phyloP scores from a whole-genome alignment of 2,797 vertebrate genomes.

The Hippocampus kuda region DNA sequence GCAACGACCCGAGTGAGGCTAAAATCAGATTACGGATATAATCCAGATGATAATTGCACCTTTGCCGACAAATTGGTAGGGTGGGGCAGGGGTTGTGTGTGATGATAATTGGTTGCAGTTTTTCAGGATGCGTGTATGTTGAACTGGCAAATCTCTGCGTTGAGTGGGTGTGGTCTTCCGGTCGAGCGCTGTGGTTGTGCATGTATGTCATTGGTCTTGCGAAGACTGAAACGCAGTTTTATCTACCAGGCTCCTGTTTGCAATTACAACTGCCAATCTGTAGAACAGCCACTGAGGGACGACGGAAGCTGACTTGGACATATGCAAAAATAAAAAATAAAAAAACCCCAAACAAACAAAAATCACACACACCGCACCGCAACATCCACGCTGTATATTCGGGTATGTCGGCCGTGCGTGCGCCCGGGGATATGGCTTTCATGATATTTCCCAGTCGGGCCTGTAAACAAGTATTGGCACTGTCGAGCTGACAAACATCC shows the following conservation, averaged over 20 bases:
- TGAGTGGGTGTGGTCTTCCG: background rate
- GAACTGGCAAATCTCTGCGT: background rate
- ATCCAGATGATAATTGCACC: too few relatives aligned
- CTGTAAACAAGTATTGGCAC: conserved; percentile 7
- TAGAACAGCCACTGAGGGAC: background rate
- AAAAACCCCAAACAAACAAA: background rate
- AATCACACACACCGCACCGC: background rate
- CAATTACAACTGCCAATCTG: background rate
- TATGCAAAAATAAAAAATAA: background rate
- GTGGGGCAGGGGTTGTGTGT: too few relatives aligned
- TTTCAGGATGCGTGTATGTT: too few relatives aligned
- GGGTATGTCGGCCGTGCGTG: background rate
- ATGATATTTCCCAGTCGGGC: background rate
- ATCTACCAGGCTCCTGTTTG: background rate
- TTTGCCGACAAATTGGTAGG: too few relatives aligned
- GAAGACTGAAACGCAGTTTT: background rate
- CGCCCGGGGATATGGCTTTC: background rate
- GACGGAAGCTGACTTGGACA: background rate
- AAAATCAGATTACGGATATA: too few relatives aligned
- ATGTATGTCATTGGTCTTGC: background rate
- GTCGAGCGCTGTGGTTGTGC: background rate
- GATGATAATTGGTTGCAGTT: too few relatives aligned
- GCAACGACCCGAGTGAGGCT: too few relatives aligned
- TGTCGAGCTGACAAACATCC: background rate
- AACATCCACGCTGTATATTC: background rate